phyloP scores from a whole-genome alignment of 2,113 vertebrate genomes.

The Dromaius novaehollandiae region DNA sequence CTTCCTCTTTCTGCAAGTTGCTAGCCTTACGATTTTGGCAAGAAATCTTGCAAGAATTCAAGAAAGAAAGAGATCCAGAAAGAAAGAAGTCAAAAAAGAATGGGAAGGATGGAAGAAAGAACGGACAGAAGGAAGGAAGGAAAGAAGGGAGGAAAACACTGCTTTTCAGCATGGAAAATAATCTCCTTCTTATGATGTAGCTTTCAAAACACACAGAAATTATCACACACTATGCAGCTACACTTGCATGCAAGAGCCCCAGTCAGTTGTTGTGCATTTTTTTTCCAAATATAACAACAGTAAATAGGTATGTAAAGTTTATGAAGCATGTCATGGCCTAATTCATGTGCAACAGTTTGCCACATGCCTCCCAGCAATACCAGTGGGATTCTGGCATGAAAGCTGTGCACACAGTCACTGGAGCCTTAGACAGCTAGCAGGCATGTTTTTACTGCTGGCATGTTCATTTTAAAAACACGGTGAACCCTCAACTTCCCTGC shows the following conservation, averaged over 20 bases:
- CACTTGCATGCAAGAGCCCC: background rate
- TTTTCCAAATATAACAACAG: background rate
- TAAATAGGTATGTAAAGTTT: background rate
- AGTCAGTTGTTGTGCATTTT: background rate
- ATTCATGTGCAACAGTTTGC: background rate
- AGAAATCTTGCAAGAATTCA: background rate
- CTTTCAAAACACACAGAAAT: background rate
- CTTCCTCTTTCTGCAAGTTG: background rate
- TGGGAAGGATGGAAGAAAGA: too few relatives aligned
- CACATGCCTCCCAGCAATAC: background rate
- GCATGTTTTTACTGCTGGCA: background rate
- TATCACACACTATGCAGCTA: background rate
- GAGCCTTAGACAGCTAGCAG: background rate
- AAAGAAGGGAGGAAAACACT: background rate
- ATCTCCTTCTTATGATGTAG: background rate
- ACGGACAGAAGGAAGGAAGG: too few relatives aligned
- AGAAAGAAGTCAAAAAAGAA: background rate
- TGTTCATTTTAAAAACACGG: background rate
- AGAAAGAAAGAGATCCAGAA: background rate
- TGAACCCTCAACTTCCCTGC: background rate
- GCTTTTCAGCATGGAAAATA: background rate
- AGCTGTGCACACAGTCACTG: background rate
- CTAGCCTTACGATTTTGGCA: background rate
- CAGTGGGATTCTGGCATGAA: constrained; percentile 20
- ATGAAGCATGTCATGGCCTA: constrained; percentile 1